Evolutionary conservation across 2,797 vertebrate genomes (phyloP), one percentile per base, ranked within the genome.

Genomic region (Sebastes taczanowskii): DNA sequence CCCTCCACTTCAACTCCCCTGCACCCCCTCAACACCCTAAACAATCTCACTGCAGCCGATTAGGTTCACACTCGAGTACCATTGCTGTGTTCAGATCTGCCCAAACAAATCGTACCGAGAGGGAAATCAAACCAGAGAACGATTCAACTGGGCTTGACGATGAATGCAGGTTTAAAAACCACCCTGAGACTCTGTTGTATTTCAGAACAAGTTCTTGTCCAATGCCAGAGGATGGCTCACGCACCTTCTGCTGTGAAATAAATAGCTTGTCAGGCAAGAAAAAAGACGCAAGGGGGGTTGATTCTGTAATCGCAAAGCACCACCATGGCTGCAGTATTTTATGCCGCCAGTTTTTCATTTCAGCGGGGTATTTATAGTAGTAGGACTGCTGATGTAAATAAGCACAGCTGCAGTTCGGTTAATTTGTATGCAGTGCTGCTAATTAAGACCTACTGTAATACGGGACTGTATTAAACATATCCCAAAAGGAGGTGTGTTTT

Each of bases 371-470:
- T 83, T 85, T 81, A 77, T 74, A 71, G 66, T 64, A 34, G 55
- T 27, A 23, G 13, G 52, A 30, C 70, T 82, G 67, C 71, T 68
- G 46, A 65, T 83, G 79, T 67, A 66, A 78, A 69, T 71, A 77
- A 68, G 64, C 64, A 64, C 25, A 71, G 77, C 61, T 2, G n/a
- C 70, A 60, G 62, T 20, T 68, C 58, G 22, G 10, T 56, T 62
- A 0, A 66, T 79, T 82, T 79, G 34, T 79, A 74, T 80, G 74
- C 73, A 49, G 20, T 20, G 49, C 32, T 80, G 64, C 75, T 56
- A 72, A 76, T 78, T 68, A 77, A 49, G 58, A 60, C 61, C 60
- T 35, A 52, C 46, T 20, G 20, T 52, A 59, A 80, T 30, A 38
- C 22, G 52, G 73, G 38, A 66, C 64, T 27, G 56, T 23, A 46